Percentiles rank a stretch among this genome's conserved stretches.
Conservation (phyloP, 2,797 vertebrate species). For the Pipistrellus pipistrellus region DNA sequence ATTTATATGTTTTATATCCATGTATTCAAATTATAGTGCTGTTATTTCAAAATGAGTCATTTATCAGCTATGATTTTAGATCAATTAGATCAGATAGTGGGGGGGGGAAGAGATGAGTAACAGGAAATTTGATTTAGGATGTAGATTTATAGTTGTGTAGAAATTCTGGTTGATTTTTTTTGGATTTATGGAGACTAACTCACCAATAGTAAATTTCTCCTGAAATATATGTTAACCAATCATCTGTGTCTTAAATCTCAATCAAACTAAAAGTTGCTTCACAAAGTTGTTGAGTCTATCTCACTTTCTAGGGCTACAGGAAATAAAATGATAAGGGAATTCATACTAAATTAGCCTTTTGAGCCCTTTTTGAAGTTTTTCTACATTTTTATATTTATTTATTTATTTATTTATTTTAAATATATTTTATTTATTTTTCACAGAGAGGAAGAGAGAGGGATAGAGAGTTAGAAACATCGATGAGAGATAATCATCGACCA, state of each 20-base stretch:
- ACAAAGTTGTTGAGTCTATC: not conserved
- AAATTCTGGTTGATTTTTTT: not conserved
- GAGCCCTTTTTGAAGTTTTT: not conserved
- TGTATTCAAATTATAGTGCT: not conserved
- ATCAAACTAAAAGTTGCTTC: not conserved
- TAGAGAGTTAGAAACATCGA: too few species aligned
- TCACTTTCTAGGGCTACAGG: not conserved
- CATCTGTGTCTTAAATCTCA: not conserved
- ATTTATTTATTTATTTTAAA: too few species aligned
- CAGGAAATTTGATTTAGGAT: not conserved
- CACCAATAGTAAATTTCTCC: not conserved
- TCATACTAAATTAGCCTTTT: not conserved
- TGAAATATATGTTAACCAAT: not conserved
- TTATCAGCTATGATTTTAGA: not conserved
- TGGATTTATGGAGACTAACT: not conserved
- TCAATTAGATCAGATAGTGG: not conserved
- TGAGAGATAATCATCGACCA: too few species aligned
- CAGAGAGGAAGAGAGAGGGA: too few species aligned
- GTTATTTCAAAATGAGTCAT: conserved; percentile 27
- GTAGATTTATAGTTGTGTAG: not conserved
- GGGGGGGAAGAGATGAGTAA: not conserved
- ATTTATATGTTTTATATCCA: not conserved
- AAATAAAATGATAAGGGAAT: not conserved
- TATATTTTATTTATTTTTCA: too few species aligned
- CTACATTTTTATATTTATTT: not conserved